Conservation (phyloP, 2,113 vertebrate genomes). For the Peromyscus polionotus region DNA sequence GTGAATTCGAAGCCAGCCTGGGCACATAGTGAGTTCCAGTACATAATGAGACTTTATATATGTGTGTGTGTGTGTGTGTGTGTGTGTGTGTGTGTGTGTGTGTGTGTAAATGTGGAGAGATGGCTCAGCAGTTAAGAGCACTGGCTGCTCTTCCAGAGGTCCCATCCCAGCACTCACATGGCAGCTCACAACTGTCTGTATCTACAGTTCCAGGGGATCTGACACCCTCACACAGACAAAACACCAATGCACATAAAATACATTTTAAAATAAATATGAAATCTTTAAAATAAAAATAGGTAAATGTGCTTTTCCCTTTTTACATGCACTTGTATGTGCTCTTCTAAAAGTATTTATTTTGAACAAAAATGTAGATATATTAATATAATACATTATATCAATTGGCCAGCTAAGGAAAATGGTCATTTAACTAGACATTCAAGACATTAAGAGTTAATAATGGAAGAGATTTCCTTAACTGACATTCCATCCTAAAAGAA, state of each 20-base stretch:
- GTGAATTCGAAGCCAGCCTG: neutral
- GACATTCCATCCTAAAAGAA: slow-evolving; percentile 38
- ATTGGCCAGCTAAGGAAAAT: neutral
- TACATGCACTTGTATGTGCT: neutral
- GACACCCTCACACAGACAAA: neutral
- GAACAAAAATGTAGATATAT: slow-evolving; percentile 5
- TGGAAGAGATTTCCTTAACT: neutral
- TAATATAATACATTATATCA: neutral
- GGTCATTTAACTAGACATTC: neutral
- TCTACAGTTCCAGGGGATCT: neutral
- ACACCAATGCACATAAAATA: neutral
- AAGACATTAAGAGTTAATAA: slow-evolving; percentile 31
- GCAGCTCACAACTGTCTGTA: neutral
- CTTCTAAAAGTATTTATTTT: slow-evolving; percentile 32
- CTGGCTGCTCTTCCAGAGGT: neutral
- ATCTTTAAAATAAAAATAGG: no score
- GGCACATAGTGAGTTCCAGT: neutral
- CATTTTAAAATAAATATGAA: no score
- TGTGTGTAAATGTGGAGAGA: neutral
- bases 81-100: no score
- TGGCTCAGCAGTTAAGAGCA: neutral
- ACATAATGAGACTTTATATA: neutral
- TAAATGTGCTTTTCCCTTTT: no score
- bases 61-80: no score
- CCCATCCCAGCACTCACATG: neutral